A percentile compares a stretch with the other conserved stretches of the same genome.
These are phyloP conservation scores for Geodia barretti DNA, from an alignment of 37 sponge, comb jelly and placozoan species.

Conservation along the genomic window DNA sequence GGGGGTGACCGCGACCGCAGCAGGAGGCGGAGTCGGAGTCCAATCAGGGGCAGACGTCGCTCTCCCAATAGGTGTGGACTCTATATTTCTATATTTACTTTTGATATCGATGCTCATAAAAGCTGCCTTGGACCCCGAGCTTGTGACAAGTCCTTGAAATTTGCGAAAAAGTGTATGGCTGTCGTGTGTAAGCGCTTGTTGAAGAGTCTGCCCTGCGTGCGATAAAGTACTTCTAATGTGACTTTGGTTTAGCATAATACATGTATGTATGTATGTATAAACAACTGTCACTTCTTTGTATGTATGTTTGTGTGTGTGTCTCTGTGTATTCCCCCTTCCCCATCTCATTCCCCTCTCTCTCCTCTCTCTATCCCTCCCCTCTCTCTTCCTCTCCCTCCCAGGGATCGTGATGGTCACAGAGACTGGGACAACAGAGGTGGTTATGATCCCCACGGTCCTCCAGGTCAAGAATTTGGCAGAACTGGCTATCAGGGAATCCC, in stretches of 20 bases:
- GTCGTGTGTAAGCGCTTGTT: too few species aligned
- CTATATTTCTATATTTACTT: too few species aligned
- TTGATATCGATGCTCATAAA: too few species aligned
- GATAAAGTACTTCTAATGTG: too few species aligned
- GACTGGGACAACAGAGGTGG: neutral
- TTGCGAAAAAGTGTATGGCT: too few species aligned
- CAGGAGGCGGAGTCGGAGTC: neutral
- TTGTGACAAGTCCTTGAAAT: too few species aligned
- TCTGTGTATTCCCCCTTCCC: neutral
- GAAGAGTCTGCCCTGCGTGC: too few species aligned
- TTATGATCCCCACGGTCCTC: neutral
- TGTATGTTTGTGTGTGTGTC: neutral
- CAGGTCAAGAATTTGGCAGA: neutral
- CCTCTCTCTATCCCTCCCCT: too few species aligned
- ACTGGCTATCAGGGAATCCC: neutral
- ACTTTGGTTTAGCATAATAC: neutral
- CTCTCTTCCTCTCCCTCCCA: too few species aligned
- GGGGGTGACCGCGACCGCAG: neutral
- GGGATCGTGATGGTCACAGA: neutral
- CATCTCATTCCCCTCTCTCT: too few species aligned
- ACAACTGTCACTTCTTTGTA: neutral
- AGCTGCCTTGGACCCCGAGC: too few species aligned
- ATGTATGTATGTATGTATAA: neutral
- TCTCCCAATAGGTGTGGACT: neutral
- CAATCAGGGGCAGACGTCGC: neutral